Percentiles rank a stretch among this genome's conserved stretches.
phyloP scores from a whole-genome alignment of 2,113 vertebrate species.

The Xenus cinereus region DNA sequence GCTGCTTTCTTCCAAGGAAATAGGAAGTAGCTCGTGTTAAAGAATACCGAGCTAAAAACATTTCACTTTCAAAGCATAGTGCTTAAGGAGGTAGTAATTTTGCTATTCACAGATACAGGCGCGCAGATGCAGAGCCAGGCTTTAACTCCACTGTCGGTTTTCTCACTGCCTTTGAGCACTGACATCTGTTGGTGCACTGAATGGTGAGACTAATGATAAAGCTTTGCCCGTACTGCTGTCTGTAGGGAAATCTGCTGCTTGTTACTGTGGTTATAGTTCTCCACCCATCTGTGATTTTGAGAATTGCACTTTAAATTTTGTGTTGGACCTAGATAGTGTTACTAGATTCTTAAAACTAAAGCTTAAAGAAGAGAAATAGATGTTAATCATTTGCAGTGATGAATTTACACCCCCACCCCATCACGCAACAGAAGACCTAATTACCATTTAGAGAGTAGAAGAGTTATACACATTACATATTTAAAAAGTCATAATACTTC shows the following conservation, averaged over 20 bases:
- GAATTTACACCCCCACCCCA: background rate
- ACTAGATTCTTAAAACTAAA: background rate
- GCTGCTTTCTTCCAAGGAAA: conserved; percentile 31
- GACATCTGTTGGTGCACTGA: conserved; percentile 38
- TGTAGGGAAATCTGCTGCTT: conserved; percentile 4
- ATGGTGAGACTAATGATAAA: background rate
- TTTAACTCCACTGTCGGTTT: background rate
- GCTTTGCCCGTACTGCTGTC: background rate
- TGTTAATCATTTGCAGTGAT: background rate
- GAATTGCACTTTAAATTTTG: conserved; percentile 67
- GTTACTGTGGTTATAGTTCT: conserved; percentile 74
- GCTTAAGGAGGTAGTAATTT: conserved; percentile 24
- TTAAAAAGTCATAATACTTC: background rate
- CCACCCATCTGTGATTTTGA: conserved; percentile 77
- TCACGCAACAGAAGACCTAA: background rate
- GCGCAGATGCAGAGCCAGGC: background rate
- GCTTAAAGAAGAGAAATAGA: background rate
- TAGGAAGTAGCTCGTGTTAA: background rate
- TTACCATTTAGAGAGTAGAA: background rate
- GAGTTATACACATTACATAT: background rate
- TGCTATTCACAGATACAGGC: background rate
- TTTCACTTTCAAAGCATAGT: background rate
- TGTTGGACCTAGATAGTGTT: background rate
- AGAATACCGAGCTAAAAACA: background rate
- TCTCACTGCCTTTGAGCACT: conserved; percentile 33